Conservation (phyloP, 2,797 vertebrate genomes). For the Clarias laeviceps region DNA sequence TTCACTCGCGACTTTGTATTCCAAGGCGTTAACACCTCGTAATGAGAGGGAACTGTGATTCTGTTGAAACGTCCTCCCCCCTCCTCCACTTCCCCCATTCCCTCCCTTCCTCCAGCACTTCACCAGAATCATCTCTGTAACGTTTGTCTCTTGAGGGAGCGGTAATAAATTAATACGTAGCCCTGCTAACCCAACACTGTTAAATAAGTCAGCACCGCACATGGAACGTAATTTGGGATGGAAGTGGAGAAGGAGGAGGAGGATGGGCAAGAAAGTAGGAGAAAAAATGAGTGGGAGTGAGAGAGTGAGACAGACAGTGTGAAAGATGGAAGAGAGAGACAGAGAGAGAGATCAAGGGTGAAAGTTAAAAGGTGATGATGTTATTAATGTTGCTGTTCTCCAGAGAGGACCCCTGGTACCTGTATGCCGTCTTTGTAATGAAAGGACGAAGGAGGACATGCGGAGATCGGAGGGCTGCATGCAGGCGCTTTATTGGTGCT, state of each 20-base stretch:
- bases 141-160: conserved; percentile 65
- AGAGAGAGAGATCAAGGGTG: conserved; percentile 19
- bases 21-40: conserved; percentile 16
- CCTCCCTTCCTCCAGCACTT: conserved; percentile 9
- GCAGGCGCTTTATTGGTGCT: conserved; percentile 28
- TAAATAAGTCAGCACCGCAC: conserved; percentile 71
- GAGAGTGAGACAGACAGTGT: not conserved
- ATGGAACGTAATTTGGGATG: conserved; percentile 63
- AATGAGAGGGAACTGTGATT: conserved; percentile 31
- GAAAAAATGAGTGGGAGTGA: not conserved
- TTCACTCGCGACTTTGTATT: conserved; percentile 24
- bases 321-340: not conserved
- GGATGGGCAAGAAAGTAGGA: not conserved
- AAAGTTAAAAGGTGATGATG: conserved; percentile 55
- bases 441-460: conserved; percentile 29
- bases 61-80: not conserved
- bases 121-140: conserved; percentile 38
- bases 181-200: conserved; percentile 65
- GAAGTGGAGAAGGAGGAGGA: not conserved
- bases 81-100: too few relatives aligned
- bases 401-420: conserved; percentile 19
- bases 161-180: conserved; percentile 72
- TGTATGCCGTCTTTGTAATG: conserved; percentile 19
- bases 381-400: conserved; percentile 39
- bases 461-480: not conserved